Evolutionary conservation across 2,797 vertebrate species (phyloP).

Genomic region (Megaceryle alcyon): DNA sequence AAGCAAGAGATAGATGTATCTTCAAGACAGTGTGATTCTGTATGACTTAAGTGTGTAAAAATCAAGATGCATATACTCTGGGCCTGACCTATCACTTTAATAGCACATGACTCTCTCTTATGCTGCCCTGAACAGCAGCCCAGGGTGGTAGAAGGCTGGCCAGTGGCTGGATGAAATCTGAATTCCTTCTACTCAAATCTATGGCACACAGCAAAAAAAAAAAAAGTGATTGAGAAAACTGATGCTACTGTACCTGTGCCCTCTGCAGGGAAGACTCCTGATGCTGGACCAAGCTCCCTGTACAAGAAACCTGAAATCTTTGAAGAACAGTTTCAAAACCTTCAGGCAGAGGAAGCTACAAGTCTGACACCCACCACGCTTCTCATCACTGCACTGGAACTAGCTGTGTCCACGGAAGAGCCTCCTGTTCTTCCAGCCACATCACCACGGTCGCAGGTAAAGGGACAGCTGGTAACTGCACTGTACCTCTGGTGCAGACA

Average conservation of each 20-base stretch:
- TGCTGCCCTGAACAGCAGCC: background rate
- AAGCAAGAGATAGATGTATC: background rate
- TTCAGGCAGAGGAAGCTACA: slow-evolving; percentile 66
- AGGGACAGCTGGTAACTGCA: background rate
- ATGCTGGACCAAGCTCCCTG: slow-evolving; percentile 82
- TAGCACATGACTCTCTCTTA: background rate
- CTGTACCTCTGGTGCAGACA: background rate
- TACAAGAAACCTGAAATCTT: slow-evolving; percentile 82
- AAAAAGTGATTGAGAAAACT: background rate
- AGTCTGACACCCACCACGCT: slow-evolving; percentile 63
- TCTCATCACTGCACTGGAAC: slow-evolving; percentile 79
- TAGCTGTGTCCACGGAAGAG: slow-evolving; percentile 85
- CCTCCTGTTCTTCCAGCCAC: slow-evolving; percentile 84
- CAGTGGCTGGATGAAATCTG: background rate
- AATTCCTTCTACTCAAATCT: background rate
- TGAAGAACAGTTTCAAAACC: slow-evolving; percentile 71
- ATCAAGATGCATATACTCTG: background rate
- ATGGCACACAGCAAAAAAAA: background rate
- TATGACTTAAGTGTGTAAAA: background rate
- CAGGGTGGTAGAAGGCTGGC: background rate
- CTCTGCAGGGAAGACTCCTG: slow-evolving; percentile 74
- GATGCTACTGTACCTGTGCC: background rate
- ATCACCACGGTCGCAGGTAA: slow-evolving; percentile 89
- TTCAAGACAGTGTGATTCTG: background rate
- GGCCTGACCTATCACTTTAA: background rate